Evolutionary conservation across 2,113 vertebrate genomes (phyloP).

Genomic region (Tupaia chinensis): DNA sequence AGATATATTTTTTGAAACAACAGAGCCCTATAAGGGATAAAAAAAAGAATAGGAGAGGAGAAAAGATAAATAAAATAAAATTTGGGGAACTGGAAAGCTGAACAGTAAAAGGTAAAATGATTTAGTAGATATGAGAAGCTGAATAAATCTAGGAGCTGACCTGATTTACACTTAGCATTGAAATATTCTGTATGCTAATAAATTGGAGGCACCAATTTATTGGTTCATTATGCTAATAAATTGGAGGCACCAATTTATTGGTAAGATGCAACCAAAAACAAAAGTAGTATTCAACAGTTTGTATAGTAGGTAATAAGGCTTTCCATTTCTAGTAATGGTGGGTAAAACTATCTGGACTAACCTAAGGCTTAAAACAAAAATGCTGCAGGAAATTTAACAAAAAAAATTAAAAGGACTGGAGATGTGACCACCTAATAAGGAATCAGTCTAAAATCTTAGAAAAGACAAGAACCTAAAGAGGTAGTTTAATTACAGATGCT

Average conservation of each 20-base stretch:
- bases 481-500: background rate
- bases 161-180: background rate
- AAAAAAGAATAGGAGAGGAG: background rate
- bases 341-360: background rate
- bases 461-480: background rate
- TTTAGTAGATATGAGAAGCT: conserved; percentile 9
- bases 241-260: background rate
- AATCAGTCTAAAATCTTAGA: background rate
- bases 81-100: background rate
- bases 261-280: background rate
- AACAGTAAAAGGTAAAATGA: background rate
- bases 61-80: background rate
- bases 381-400: background rate
- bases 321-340: background rate
- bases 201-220: background rate
- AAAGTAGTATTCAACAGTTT: background rate
- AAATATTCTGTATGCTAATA: background rate
- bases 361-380: background rate
- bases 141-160: background rate
- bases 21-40: background rate
- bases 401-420: background rate
- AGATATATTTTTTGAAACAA: background rate
- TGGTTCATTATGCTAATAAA: background rate
- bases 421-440: background rate
- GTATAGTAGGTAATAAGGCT: background rate